Evolutionary conservation across 2,113 vertebrate genomes (phyloP).

Genomic region (Zapus hudsonius): DNA sequence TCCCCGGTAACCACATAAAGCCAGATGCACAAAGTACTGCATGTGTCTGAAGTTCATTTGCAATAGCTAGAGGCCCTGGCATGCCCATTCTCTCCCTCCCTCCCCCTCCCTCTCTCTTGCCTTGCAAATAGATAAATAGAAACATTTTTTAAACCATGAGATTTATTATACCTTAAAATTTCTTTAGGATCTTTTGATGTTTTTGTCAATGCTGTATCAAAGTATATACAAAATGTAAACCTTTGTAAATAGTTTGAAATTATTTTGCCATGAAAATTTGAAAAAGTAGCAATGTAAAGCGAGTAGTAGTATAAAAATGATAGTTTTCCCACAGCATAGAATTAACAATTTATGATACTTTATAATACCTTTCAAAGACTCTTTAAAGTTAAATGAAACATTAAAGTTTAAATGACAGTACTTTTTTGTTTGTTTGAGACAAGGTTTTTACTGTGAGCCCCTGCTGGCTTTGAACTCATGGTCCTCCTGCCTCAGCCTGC

Average conservation of each 20-base stretch:
- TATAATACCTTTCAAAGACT: neutral
- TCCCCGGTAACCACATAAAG: no score
- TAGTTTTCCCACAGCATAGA: neutral
- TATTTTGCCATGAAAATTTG: neutral
- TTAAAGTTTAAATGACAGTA: neutral
- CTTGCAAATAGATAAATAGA: no score
- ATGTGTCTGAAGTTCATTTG: no score
- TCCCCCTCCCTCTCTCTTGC: no score
- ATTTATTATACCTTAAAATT: constrained; percentile 6
- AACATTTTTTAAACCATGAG: neutral
- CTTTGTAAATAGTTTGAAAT: neutral
- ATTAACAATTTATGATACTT: neutral
- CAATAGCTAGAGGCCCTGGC: no score
- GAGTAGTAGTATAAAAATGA: neutral
- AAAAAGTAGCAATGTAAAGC: neutral
- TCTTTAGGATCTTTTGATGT: neutral
- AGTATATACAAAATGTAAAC: neutral
- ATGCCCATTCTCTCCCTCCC: no score
- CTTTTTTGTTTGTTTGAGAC: neutral
- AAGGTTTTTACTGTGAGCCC: neutral
- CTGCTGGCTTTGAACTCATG: neutral
- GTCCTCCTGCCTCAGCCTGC: neutral
- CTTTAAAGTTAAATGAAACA: neutral
- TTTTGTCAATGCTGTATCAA: neutral
- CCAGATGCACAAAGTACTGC: no score